Evolutionary conservation across 2,888 invertebrate species (phyloP).

Genomic region (Leptogaster cylindrica): DNA sequence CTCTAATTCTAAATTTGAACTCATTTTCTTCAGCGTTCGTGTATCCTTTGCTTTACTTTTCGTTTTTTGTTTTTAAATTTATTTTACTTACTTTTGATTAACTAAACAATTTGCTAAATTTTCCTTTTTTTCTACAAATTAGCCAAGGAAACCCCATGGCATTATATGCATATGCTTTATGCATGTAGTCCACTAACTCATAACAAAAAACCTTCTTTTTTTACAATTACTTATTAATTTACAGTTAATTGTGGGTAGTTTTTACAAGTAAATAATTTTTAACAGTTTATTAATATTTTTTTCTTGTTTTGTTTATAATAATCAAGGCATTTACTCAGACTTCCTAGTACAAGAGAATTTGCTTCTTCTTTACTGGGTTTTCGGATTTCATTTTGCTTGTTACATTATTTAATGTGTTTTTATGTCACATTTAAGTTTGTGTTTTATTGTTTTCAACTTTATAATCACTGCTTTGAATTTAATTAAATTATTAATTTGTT

Average conservation of each 20-base stretch:
- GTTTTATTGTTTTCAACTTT: not conserved
- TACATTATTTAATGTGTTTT: conserved; percentile 16
- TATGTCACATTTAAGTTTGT: not conserved
- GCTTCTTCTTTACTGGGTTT: conserved; percentile 19
- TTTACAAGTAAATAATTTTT: conserved; percentile 34
- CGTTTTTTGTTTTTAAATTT: not conserved
- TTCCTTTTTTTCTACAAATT: too few relatives aligned
- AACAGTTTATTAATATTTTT: conserved; percentile 42
- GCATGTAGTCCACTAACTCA: conserved; percentile 13
- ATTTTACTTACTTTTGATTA: too few relatives aligned
- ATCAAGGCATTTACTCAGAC: conserved; percentile 53
- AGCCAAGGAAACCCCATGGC: too few relatives aligned
- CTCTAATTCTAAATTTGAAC: conserved; percentile 22
- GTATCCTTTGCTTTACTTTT: not conserved
- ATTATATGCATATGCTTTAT: conserved; percentile 14
- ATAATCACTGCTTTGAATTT: too few relatives aligned
- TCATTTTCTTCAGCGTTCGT: not conserved
- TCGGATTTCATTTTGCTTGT: not conserved
- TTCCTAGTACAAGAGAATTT: conserved; percentile 50
- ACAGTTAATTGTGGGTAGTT: conserved; percentile 21
- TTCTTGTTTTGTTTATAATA: conserved; percentile 48
- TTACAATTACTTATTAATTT: conserved; percentile 26
- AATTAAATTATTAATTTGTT: too few relatives aligned
- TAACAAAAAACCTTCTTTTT: conserved; percentile 2
- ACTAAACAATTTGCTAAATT: too few relatives aligned